Conservation (phyloP, 2,113 vertebrate species). For the Amblyornis subalaris region DNA sequence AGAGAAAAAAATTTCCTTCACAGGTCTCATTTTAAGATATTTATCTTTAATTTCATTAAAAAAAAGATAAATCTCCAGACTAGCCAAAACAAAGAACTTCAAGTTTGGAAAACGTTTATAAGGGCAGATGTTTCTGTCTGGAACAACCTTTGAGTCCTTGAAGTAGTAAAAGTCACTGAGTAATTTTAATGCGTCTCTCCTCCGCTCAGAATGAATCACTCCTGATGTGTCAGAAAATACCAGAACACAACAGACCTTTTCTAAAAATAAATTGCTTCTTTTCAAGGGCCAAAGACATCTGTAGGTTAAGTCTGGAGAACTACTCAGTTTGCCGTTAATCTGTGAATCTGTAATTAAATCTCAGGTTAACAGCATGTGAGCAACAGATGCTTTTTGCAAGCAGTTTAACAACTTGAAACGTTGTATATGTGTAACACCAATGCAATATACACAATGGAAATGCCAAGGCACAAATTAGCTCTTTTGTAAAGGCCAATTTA, state of each 20-base stretch:
- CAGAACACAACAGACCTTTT: conserved; percentile 45
- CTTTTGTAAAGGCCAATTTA: neutral
- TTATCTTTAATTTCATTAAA: neutral
- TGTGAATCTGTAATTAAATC: conserved; percentile 56
- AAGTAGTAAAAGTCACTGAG: neutral
- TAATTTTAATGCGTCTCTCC: conserved; percentile 30
- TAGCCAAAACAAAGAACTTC: neutral
- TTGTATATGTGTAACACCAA: neutral
- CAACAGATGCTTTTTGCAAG: conserved; percentile 17
- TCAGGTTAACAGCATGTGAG: conserved; percentile 27
- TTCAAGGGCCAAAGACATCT: conserved; percentile 43
- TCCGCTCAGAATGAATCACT: conserved; percentile 58
- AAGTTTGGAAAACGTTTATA: neutral
- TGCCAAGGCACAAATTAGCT: conserved; percentile 30
- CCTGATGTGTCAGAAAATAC: conserved; percentile 45
- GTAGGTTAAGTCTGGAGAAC: conserved; percentile 23
- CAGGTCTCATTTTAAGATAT: neutral
- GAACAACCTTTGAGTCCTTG: conserved; percentile 21
- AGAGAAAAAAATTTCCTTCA: neutral
- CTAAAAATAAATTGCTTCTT: conserved; percentile 35
- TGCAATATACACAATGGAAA: conserved; percentile 44
- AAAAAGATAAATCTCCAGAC: neutral
- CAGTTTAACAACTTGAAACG: conserved; percentile 45
- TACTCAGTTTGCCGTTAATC: conserved; percentile 22
- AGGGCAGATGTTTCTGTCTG: conserved; percentile 14